Conservation (phyloP, 2,113 vertebrate genomes). For the Lycocorax pyrrhopterus region DNA sequence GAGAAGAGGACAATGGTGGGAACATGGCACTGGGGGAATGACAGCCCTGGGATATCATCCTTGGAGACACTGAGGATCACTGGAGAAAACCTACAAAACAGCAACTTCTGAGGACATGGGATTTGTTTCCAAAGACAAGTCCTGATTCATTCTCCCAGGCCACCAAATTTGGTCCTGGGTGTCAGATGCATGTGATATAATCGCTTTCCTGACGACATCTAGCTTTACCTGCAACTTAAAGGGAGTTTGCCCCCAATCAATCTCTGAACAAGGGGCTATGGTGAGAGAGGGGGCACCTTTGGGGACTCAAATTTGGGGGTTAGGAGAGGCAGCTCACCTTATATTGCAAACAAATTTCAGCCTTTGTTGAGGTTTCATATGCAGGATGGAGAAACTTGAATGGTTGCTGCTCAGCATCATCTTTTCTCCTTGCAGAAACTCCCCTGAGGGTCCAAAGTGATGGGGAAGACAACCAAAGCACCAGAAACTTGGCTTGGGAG, state of each 20-base stretch:
- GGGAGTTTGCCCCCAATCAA: accelerated
- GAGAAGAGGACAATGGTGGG: not conserved
- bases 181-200: not conserved
- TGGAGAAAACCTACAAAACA: not conserved
- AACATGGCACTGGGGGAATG: not conserved
- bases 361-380: not conserved
- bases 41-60: not conserved
- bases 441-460: not conserved
- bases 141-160: accelerated
- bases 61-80: not conserved
- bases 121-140: not conserved
- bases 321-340: not conserved
- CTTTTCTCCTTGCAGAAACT: not conserved
- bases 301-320: not conserved
- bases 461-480: not conserved
- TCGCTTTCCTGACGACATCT: not conserved
- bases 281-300: not conserved
- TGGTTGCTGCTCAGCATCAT: not conserved
- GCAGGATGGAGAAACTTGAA: not conserved
- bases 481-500: not conserved
- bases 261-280: not conserved
- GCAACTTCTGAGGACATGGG: not conserved
- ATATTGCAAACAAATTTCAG: not conserved
- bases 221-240: not conserved
- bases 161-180: not conserved